Percentiles rank a stretch among this genome's conserved stretches.
Conservation (phyloP, 2,797 vertebrate genomes). For the Hippoglossus hippoglossus region DNA sequence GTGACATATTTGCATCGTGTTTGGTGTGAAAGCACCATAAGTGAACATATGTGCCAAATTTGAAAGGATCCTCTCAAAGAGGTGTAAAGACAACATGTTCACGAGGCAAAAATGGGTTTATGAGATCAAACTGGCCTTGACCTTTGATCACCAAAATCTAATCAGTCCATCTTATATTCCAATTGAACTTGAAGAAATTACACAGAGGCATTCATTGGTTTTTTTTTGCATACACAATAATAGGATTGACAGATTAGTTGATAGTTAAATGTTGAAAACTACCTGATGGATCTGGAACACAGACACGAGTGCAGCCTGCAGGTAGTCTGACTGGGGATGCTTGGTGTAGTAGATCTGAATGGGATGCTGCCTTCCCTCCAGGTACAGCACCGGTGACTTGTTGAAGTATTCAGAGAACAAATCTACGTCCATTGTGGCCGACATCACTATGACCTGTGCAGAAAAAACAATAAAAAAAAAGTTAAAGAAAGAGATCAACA, state of each 20-base stretch:
- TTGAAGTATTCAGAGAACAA: slow-evolving; percentile 96
- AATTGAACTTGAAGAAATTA: no score
- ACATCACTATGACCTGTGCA: slow-evolving; percentile 93
- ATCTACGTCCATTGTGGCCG: slow-evolving; percentile 98
- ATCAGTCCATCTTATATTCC: no score
- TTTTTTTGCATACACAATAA: no score
- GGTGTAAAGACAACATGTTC: no score
- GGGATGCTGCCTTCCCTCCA: slow-evolving; percentile 96
- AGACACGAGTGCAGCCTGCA: slow-evolving; percentile 93
- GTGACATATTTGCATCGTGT: no score
- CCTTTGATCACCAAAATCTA: no score
- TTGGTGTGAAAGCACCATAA: no score
- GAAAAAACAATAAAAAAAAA: not conserved
- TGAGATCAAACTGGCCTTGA: no score
- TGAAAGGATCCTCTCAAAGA: no score
- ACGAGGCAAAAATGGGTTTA: not conserved
- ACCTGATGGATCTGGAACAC: slow-evolving; percentile 99
- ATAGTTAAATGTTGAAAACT: not conserved
- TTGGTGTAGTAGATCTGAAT: slow-evolving; percentile 97
- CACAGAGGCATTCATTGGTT: no score
- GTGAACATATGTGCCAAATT: no score
- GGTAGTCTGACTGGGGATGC: slow-evolving; percentile 93
- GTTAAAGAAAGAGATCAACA: not conserved
- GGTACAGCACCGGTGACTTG: slow-evolving; percentile 94
- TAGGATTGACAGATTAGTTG: no score